Evolutionary conservation across 2,888 invertebrate genomes (phyloP), one percentile per base, ranked within the genome.

Genomic region (Metellina segmentata): DNA sequence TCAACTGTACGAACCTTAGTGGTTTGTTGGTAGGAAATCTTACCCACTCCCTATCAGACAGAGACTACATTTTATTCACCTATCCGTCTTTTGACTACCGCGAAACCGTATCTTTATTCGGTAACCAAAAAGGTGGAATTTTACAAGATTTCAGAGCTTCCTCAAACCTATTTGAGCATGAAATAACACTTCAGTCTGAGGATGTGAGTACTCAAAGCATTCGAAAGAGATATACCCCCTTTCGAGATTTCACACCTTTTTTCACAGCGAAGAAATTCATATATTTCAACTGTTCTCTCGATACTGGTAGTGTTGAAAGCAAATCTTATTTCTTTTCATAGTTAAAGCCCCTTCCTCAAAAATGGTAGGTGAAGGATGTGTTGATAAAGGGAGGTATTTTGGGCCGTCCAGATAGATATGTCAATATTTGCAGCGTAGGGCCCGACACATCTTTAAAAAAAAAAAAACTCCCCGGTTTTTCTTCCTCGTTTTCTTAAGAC

Each of bases 341-440:
- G 70, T 9, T 78, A 86, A 70, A 78, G 69, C 69, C 20, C 34
- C 19, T 83, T 77, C 69, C 61, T 69, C 34, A 75, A 53, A 85
- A 77, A 70, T 77, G 77, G 20, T 75, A 53, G 13, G n/a, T 75
- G 34, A 53, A 85, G 69, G 61, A 61, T 61, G 77, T 61, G 75
- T 49, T 69, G 86, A 77, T 86, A 69, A 77, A 48, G 70, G 78
- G 78, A 85, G 78, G 69, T 69, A 77, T 48, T 70, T 70, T 77
- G 78, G 13, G 69, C 51, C n/a, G 51, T 70, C 69, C 69, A 69
- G 78, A 77, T 86, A 86, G 86, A 86, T 34, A 78, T 78, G 86
- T 77, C 86, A 86, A 86, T 86, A 86, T 86, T 86, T 86, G 86
- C 77, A 86, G 49, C 69, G 61, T 13, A 74, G 51, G 52, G n/a